A percentile compares a stretch with the other conserved stretches of the same genome.
Evolutionary conservation across 2,797 vertebrate species (phyloP).

Genomic region (Petrocephalus schoutedeni): DNA sequence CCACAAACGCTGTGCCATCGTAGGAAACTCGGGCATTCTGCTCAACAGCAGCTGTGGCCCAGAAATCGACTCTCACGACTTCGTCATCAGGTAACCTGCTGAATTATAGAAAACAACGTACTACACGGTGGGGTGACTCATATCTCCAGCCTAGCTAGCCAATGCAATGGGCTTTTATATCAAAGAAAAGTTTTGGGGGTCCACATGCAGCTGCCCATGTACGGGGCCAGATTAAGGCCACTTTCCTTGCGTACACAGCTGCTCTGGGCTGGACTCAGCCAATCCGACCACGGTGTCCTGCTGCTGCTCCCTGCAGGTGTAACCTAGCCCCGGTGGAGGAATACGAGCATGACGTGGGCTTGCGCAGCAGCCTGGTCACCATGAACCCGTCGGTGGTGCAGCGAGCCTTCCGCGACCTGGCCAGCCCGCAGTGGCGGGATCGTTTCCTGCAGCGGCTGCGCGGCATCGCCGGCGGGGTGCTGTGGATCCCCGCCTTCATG

Average conservation of each 20-base stretch:
- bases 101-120: not conserved
- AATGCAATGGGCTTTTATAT: not conserved
- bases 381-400: slow-evolving; percentile 98
- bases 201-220: not conserved
- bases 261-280: not conserved
- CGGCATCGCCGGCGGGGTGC: slow-evolving; percentile 81
- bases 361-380: slow-evolving; percentile 82
- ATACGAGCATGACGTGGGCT: slow-evolving; percentile 77
- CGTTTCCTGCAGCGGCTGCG: slow-evolving; percentile 79
- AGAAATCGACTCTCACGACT: slow-evolving; percentile 87
- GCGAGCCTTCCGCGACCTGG: slow-evolving; percentile 88
- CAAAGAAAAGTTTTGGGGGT: not conserved
- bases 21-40: slow-evolving; percentile 90
- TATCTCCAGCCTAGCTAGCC: not conserved
- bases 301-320: slow-evolving; percentile 64
- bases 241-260: not conserved
- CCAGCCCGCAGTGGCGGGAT: slow-evolving; percentile 80
- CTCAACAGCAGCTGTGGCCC: slow-evolving; percentile 86
- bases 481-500: slow-evolving; percentile 98
- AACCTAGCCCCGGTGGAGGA: slow-evolving; percentile 94
- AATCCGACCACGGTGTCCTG: not conserved
- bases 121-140: not conserved
- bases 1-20: slow-evolving; percentile 83
- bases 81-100: slow-evolving; percentile 78
- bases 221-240: not conserved